A percentile compares a stretch with the other conserved stretches of the same genome.
These are phyloP conservation scores for Glyphotaelius pellucidus DNA, from an alignment of 2,888 invertebrate species.

Conservation along the genomic window DNA sequence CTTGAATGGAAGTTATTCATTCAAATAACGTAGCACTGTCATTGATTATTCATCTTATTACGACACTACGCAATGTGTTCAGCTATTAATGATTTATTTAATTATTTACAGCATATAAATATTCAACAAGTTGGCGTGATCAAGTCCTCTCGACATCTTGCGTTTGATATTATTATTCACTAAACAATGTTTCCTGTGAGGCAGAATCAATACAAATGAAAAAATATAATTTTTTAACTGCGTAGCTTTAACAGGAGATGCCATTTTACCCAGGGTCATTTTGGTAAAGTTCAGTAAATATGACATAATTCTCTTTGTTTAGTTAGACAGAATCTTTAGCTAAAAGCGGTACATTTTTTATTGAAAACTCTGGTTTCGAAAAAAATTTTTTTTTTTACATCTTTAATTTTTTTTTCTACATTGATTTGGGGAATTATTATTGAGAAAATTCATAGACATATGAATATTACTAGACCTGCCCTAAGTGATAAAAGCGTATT, in stretches of 20 bases:
- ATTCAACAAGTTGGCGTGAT: neutral
- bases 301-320: neutral
- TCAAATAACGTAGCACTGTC: neutral
- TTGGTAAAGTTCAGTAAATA: neutral
- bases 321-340: neutral
- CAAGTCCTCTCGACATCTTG: neutral
- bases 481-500: no score
- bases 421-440: no score
- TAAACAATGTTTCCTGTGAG: neutral
- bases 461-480: no score
- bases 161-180: neutral
- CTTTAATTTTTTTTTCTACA: no score
- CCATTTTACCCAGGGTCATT: neutral
- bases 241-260: neutral
- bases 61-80: neutral
- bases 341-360: neutral
- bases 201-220: neutral
- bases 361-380: no score
- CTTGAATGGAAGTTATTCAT: neutral
- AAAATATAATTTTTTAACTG: neutral
- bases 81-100: neutral
- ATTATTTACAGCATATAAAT: neutral
- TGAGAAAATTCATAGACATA: no score
- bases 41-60: neutral
- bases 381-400: no score